Conservation (phyloP, 2,797 vertebrate genomes). For the Cebuella pygmaea region DNA sequence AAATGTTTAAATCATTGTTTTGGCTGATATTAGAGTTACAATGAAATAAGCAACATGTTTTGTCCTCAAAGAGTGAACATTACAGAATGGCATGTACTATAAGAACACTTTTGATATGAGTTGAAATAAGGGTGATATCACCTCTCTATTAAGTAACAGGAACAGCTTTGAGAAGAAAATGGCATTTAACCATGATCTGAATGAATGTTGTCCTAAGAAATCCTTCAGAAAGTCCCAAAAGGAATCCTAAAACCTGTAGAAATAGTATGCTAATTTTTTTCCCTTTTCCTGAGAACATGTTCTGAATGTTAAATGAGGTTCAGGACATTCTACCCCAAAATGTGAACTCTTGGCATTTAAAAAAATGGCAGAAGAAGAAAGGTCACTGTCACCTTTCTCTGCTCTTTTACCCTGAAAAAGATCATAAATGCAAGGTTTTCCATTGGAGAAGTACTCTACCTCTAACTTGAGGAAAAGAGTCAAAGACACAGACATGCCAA, state of each 20-base stretch:
- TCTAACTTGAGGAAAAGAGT: background rate
- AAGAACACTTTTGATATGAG: background rate
- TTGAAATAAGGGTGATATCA: background rate
- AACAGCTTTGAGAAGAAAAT: background rate
- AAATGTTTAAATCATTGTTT: background rate
- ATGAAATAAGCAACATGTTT: background rate
- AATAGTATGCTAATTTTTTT: background rate
- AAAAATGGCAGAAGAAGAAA: background rate
- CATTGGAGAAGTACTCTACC: background rate
- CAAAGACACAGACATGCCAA: background rate
- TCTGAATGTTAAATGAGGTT: background rate
- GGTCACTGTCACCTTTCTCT: background rate
- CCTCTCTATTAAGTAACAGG: background rate
- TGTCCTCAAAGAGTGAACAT: background rate
- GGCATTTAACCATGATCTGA: background rate
- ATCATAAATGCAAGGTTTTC: background rate
- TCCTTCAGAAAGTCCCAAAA: background rate
- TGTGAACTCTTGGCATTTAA: background rate
- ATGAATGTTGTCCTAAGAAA: background rate
- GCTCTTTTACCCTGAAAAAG: background rate
- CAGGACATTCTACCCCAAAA: background rate
- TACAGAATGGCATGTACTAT: background rate
- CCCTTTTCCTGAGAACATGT: background rate
- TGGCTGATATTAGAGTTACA: background rate
- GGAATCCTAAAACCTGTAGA: background rate